Conservation (phyloP, 2,888 invertebrate genomes). For the Tineola bisselliella region DNA sequence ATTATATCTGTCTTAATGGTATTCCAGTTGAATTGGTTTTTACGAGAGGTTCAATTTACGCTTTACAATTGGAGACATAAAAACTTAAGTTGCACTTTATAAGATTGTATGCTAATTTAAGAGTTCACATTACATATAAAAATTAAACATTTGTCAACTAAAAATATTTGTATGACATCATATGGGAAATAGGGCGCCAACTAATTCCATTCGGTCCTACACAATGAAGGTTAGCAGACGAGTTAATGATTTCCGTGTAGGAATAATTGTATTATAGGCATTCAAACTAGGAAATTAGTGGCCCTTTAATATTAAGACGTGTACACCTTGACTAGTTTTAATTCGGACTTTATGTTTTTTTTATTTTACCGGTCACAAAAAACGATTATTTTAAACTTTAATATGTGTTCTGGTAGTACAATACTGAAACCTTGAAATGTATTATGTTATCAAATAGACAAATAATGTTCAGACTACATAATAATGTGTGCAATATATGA, state of each 20-base stretch:
- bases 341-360: neutral
- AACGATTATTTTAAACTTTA: neutral
- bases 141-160: conserved; percentile 21
- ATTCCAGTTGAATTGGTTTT: too few species aligned
- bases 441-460: neutral
- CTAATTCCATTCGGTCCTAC: conserved; percentile 1
- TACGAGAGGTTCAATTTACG: too few species aligned
- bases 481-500: too few species aligned
- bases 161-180: conserved; percentile 31
- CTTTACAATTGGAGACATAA: too few species aligned
- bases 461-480: neutral
- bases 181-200: conserved; percentile 46
- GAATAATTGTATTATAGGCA: neutral
- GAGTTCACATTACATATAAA: neutral
- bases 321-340: conserved; percentile 3
- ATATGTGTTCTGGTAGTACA: neutral
- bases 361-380: too few species aligned
- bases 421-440: neutral
- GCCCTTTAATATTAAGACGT: conserved; percentile 4
- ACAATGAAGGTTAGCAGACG: conserved; percentile 14
- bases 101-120: too few species aligned
- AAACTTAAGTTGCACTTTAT: too few species aligned
- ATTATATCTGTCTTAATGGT: too few species aligned
- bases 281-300: conserved; percentile 7
- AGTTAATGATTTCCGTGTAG: conserved; percentile 15